Conservation (phyloP, 2,113 vertebrate genomes). For the Protobothrops flavoviridis region DNA sequence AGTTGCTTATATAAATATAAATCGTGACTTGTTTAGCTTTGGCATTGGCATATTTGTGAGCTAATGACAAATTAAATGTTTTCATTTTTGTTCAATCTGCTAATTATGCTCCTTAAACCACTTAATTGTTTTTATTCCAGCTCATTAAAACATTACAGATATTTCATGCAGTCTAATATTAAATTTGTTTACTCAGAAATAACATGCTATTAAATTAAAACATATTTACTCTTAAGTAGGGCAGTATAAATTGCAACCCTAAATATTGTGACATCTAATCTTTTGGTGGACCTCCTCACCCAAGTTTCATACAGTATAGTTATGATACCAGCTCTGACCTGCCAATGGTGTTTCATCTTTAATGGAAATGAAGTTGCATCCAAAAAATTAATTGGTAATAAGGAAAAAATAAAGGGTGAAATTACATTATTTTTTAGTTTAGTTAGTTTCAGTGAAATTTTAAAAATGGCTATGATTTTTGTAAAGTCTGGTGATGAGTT, state of each 20-base stretch:
- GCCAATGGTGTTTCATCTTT: background rate
- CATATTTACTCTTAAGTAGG: background rate
- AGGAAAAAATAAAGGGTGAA: background rate
- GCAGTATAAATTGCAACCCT: background rate
- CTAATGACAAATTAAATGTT: background rate
- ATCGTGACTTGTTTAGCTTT: background rate
- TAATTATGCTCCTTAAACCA: background rate
- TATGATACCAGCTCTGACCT: background rate
- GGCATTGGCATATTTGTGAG: background rate
- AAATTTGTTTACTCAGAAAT: background rate
- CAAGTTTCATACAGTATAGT: background rate
- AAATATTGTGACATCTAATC: background rate
- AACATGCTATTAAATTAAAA: background rate
- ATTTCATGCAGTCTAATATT: background rate
- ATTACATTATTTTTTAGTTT: background rate
- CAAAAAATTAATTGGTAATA: background rate
- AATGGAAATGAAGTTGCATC: background rate
- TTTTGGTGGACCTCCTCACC: too few species aligned
- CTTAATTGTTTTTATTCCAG: background rate
- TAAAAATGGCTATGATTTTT: background rate
- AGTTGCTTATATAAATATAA: background rate
- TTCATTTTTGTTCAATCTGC: background rate
- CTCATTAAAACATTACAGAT: background rate
- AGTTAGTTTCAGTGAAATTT: background rate
- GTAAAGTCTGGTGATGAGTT: background rate